These are phyloP conservation scores for Lanius collurio DNA, from an alignment of 2,113 vertebrate genomes.

Conservation along the genomic window DNA sequence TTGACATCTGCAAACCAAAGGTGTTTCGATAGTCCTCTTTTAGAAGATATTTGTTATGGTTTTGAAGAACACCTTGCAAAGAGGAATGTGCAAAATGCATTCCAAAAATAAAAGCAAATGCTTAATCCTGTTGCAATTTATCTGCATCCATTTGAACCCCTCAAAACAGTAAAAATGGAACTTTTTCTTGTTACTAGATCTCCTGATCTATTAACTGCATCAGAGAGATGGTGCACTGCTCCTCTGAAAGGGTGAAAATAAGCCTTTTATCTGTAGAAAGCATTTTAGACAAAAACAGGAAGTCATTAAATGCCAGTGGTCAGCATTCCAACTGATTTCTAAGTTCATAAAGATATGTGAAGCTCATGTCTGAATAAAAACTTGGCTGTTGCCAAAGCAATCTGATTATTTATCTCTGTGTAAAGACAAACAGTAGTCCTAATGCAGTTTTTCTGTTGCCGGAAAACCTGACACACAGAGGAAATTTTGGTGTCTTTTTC, in stretches of 20 bases:
- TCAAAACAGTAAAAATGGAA: background rate
- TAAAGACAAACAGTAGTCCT: constrained; percentile 59
- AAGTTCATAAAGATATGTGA: constrained; percentile 59
- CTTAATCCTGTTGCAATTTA: background rate
- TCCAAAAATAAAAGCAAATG: background rate
- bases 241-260: background rate
- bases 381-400: constrained; percentile 60
- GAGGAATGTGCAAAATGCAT: accelerated
- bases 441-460: background rate
- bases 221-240: background rate
- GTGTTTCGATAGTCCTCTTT: background rate
- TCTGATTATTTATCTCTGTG: constrained; percentile 61
- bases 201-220: background rate
- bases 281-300: constrained; percentile 40
- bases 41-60: background rate
- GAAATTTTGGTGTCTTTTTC: constrained; percentile 40
- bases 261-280: constrained; percentile 6
- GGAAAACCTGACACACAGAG: constrained; percentile 55
- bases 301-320: constrained; percentile 32
- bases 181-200: background rate
- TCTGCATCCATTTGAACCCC: background rate
- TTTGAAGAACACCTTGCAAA: background rate
- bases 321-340: constrained; percentile 31
- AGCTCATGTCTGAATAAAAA: constrained; percentile 53
- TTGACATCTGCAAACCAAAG: background rate